Evolutionary conservation across 2,113 vertebrate species (phyloP).

Genomic region (Erythrocercus mccallii): DNA sequence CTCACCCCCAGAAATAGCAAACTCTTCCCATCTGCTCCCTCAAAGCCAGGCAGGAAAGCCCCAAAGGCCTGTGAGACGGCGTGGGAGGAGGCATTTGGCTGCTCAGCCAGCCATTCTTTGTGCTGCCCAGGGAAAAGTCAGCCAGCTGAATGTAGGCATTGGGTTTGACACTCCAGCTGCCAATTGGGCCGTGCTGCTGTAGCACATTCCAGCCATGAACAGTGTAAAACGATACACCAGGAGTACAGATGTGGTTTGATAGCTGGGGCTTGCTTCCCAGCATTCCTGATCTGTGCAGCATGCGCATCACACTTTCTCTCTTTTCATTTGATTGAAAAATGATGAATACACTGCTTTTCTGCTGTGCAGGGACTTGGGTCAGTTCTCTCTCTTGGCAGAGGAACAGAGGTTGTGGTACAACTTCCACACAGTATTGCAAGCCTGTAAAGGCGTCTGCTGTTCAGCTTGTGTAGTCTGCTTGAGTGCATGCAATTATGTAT

Average conservation of each 20-base stretch:
- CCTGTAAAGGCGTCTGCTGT: neutral
- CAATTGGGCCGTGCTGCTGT: neutral
- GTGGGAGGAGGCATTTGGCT: neutral
- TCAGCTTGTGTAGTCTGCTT: neutral
- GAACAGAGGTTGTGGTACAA: neutral
- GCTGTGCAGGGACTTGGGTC: neutral
- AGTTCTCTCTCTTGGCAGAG: neutral
- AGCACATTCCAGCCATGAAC: conserved; percentile 26
- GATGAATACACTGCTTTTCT: neutral
- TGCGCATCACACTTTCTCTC: neutral
- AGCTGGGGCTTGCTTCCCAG: neutral
- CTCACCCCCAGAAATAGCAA: neutral
- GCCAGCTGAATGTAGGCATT: neutral
- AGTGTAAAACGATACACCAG: neutral
- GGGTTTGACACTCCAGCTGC: neutral
- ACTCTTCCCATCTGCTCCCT: neutral
- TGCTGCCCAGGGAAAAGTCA: neutral
- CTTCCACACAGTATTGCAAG: neutral
- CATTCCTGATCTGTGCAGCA: neutral
- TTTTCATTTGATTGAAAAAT: neutral
- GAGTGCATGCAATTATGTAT: neutral
- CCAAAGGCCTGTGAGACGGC: fast-evolving
- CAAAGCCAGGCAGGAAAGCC: neutral
- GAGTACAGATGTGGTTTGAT: conserved; percentile 33
- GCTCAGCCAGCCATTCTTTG: neutral